These are phyloP conservation scores for Dolomedes plantarius DNA, from an alignment of 2,888 invertebrate genomes.

Conservation along the genomic window DNA sequence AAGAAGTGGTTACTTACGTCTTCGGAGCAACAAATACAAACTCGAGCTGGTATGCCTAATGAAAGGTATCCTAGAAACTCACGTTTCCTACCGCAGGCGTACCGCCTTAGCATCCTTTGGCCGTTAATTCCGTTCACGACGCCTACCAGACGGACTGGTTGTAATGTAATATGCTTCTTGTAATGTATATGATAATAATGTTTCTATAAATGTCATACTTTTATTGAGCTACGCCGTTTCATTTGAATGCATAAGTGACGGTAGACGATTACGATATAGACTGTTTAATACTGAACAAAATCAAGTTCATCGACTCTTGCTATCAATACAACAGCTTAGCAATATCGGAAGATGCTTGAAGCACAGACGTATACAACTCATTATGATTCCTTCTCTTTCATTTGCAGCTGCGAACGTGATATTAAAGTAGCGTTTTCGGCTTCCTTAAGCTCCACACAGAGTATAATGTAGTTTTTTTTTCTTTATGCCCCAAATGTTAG, in stretches of 20 bases:
- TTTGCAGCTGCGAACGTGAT: too few species aligned
- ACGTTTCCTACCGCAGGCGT: neutral
- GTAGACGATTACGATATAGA: neutral
- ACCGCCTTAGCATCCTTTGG: neutral
- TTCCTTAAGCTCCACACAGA: too few species aligned
- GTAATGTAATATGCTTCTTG: neutral
- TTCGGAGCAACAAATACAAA: neutral
- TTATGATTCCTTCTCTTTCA: too few species aligned
- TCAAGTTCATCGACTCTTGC: constrained; percentile 1
- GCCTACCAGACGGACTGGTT: neutral
- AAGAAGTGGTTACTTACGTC: neutral
- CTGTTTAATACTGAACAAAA: neutral
- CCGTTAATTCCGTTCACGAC: neutral
- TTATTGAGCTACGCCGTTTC: neutral
- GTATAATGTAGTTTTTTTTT: too few species aligned
- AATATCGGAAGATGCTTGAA: neutral
- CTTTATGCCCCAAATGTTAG: too few species aligned
- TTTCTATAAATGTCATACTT: neutral
- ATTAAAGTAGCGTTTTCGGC: too few species aligned
- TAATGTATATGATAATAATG: neutral
- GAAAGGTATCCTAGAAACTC: neutral
- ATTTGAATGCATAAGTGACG: neutral
- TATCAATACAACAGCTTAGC: neutral
- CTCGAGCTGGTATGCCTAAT: neutral
- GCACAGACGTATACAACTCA: too few species aligned